phyloP scores from a whole-genome alignment of 2,113 vertebrate species.

The Macroglossus sobrinus region DNA sequence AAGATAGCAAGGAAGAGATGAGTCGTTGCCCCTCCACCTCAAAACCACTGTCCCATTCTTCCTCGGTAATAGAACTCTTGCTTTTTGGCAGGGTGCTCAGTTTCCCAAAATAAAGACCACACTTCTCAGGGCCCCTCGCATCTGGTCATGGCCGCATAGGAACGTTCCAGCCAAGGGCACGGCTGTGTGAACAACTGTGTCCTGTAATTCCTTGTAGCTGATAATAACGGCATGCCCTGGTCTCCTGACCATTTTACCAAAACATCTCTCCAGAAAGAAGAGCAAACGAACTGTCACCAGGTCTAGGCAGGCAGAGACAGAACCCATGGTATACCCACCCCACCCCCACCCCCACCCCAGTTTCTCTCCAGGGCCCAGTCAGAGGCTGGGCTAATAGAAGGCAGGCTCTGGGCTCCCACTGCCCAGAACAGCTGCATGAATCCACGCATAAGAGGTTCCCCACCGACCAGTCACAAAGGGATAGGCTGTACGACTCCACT shows the following conservation, averaged over 20 bases:
- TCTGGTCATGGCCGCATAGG: rapidly evolving
- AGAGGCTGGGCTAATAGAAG: background rate
- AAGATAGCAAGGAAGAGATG: background rate
- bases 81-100: background rate
- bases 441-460: background rate
- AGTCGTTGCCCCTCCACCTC: rapidly evolving
- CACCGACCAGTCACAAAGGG: background rate
- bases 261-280: background rate
- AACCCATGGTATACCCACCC: rapidly evolving
- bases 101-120: background rate
- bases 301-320: background rate
- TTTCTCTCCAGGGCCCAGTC: background rate
- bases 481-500: background rate
- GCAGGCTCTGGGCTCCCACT: too few relatives aligned
- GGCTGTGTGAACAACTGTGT: background rate
- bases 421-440: background rate
- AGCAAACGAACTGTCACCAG: background rate
- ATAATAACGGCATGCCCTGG: background rate
- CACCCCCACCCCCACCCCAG: rapidly evolving
- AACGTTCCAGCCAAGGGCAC: background rate
- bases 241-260: background rate
- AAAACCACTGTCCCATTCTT: background rate
- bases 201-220: background rate
- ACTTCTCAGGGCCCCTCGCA: background rate
- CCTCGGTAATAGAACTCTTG: background rate